phyloP scores from a whole-genome alignment of 1,140 invertebrate species.

The Riptortus pedestris region DNA sequence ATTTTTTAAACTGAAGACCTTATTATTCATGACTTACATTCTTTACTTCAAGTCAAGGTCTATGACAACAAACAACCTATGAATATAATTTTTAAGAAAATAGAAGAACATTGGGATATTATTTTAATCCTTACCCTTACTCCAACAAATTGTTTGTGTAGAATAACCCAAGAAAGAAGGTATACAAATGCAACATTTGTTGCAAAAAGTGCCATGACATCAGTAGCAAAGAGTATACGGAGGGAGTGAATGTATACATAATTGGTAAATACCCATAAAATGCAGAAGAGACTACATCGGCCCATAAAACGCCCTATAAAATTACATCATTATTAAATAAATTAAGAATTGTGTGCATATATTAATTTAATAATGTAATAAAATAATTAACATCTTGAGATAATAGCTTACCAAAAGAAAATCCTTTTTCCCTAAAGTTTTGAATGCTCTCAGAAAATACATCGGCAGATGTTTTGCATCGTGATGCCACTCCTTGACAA shows the following conservation, averaged over 20 bases:
- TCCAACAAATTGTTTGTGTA: constrained; percentile 92
- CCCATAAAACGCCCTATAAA: constrained; percentile 66
- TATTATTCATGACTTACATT: too few species aligned
- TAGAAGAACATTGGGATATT: constrained; percentile 18
- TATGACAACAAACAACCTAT: too few species aligned
- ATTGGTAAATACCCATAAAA: constrained; percentile 83
- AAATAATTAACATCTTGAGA: too few species aligned
- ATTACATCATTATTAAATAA: background rate
- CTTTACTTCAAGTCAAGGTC: too few species aligned
- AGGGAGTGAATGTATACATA: constrained; percentile 83
- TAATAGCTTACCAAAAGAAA: constrained; percentile 58
- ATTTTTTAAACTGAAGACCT: too few species aligned
- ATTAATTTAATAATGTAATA: too few species aligned
- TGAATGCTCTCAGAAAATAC: constrained; percentile 65
- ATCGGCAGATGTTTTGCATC: constrained; percentile 61
- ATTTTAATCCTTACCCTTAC: constrained; percentile 76
- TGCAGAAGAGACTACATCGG: constrained; percentile 74
- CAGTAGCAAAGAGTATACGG: constrained; percentile 73
- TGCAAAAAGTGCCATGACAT: constrained; percentile 83
- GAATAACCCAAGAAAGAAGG: constrained; percentile 86
- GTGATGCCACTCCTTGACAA: constrained; percentile 54
- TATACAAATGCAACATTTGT: constrained; percentile 90
- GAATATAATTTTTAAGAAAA: too few species aligned
- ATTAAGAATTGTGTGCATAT: background rate
- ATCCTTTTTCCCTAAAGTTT: constrained; percentile 76